Percentiles rank a stretch among this genome's conserved stretches.
These are phyloP conservation scores for Thelaira solivaga DNA, from an alignment of 2,888 invertebrate species.

Conservation along the genomic window DNA sequence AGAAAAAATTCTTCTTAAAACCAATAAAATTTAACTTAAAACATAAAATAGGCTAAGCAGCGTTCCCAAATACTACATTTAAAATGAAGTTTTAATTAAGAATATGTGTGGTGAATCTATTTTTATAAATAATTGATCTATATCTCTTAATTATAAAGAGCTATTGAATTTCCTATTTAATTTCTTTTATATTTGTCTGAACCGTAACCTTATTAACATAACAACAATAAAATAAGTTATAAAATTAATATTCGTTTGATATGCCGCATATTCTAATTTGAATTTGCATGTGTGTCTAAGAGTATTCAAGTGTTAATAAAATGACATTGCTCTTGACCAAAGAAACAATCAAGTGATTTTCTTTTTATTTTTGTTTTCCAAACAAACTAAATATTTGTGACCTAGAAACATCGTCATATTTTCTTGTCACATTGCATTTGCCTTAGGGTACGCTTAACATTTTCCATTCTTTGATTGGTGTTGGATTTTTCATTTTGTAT, in stretches of 20 bases:
- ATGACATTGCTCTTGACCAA: constrained; percentile 57
- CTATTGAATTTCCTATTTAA: no score
- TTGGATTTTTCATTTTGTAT: neutral
- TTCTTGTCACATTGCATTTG: neutral
- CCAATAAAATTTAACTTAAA: no score
- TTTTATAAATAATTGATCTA: no score
- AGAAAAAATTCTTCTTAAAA: no score
- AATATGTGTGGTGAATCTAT: no score
- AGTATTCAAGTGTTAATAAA: constrained; percentile 40
- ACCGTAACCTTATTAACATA: constrained; percentile 13
- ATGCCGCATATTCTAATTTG: constrained; percentile 16
- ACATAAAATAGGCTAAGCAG: no score
- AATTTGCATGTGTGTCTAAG: neutral
- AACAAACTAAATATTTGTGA: constrained; percentile 26
- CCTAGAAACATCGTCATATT: constrained; percentile 11
- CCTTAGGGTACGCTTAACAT: constrained; percentile 28
- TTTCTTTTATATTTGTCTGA: neutral
- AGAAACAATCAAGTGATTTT: constrained; percentile 25
- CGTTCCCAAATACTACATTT: no score
- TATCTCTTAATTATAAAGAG: no score
- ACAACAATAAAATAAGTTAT: neutral
- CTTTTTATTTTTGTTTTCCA: constrained; percentile 30
- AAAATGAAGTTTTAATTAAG: no score
- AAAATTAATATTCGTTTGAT: constrained; percentile 20
- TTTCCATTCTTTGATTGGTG: neutral